These are phyloP conservation scores for Microcebus griseorufus DNA, from an alignment of 2,113 vertebrate genomes.

Conservation along the genomic window DNA sequence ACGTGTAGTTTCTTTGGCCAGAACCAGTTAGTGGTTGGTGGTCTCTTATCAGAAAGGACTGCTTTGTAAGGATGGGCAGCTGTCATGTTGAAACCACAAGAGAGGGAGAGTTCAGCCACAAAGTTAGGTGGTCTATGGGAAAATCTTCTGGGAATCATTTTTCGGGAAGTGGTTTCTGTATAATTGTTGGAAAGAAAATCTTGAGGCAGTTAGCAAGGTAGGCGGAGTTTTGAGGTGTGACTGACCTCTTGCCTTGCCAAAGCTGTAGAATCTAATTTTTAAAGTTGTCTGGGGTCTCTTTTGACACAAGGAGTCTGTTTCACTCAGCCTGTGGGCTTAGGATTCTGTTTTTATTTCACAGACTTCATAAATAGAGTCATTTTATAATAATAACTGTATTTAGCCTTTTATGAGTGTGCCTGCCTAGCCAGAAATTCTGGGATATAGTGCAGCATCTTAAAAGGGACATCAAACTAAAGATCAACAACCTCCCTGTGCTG, in stretches of 20 bases:
- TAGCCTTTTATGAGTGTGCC: not conserved
- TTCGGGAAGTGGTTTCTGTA: not conserved
- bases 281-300: not conserved
- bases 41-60: not conserved
- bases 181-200: not conserved
- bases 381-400: not conserved
- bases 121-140: not conserved
- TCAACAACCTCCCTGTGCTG: not conserved
- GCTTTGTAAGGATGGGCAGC: not conserved
- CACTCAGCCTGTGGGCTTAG: too few relatives aligned
- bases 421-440: not conserved
- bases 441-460: fast-evolving
- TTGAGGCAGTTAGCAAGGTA: not conserved
- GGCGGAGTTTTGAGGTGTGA: not conserved
- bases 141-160: not conserved
- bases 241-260: not conserved
- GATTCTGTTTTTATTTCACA: too few relatives aligned
- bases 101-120: not conserved
- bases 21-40: not conserved
- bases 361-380: not conserved
- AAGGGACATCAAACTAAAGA: not conserved
- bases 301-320: too few relatives aligned
- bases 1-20: not conserved
- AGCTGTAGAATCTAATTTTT: not conserved
- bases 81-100: not conserved